Evolutionary conservation across 2,113 vertebrate genomes (phyloP).

Genomic region (Platichthys flesus): DNA sequence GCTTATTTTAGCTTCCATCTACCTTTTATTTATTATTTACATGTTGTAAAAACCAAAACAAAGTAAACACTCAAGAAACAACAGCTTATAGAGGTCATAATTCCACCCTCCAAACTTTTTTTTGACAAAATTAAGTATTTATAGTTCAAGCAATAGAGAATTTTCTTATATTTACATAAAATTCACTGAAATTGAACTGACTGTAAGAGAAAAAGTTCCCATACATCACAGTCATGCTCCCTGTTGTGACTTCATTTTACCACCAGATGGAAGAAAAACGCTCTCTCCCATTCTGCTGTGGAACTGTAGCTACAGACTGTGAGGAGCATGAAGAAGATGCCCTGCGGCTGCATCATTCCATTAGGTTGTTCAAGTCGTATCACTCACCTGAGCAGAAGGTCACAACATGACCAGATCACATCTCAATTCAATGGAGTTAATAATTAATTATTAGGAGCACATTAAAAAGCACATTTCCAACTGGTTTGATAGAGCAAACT

Average conservation of each 20-base stretch:
- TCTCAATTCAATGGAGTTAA: conserved; percentile 8
- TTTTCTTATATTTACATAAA: no score
- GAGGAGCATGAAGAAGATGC: rapidly evolving
- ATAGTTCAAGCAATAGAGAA: no score
- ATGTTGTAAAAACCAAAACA: no score
- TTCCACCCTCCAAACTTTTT: no score
- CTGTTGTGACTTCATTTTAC: neutral
- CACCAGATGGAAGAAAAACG: conserved; percentile 65
- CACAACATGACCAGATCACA: conserved; percentile 13
- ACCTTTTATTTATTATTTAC: no score
- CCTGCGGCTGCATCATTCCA: neutral
- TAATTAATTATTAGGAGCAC: neutral
- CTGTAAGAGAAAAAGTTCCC: neutral
- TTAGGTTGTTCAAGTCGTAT: neutral
- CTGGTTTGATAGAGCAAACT: neutral
- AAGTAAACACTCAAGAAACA: no score
- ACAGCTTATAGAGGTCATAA: no score
- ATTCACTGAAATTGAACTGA: no score
- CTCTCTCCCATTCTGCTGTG: neutral
- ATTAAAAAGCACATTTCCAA: neutral
- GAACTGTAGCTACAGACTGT: no score
- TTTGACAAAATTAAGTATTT: no score
- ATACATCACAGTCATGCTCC: neutral
- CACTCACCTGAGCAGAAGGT: conserved; percentile 9
- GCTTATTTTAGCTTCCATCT: no score